Percentiles rank a stretch among this genome's conserved stretches.
phyloP scores from a whole-genome alignment of 2,113 vertebrate species.

The Megaceryle maxima region DNA sequence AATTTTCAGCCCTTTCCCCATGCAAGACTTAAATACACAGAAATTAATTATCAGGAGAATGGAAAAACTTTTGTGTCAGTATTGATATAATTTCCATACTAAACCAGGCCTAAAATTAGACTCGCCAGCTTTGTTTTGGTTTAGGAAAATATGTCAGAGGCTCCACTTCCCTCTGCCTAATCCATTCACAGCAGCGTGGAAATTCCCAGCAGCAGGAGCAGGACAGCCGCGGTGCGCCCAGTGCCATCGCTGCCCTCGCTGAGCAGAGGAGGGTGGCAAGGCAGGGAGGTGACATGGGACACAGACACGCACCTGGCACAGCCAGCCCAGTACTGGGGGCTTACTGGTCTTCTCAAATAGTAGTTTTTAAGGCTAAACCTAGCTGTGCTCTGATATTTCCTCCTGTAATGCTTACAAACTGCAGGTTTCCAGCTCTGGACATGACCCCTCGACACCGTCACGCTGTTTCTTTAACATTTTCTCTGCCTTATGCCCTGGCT shows the following conservation, averaged over 20 bases:
- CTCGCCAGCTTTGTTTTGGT: constrained; percentile 36
- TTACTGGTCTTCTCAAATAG: background rate
- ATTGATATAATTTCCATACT: constrained; percentile 11
- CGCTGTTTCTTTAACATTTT: background rate
- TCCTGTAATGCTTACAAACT: background rate
- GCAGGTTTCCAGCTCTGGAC: background rate
- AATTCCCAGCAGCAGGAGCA: constrained; percentile 24
- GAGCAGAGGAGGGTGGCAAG: background rate
- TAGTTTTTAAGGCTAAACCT: background rate
- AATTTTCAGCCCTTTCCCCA: background rate
- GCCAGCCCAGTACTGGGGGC: background rate
- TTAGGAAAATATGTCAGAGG: constrained; percentile 26
- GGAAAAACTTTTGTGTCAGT: background rate
- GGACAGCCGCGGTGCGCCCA: accelerated
- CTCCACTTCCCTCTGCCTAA: background rate
- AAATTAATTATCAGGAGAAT: background rate
- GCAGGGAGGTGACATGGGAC: accelerated
- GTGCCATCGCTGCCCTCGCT: background rate
- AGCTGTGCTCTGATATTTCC: background rate
- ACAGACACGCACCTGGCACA: background rate
- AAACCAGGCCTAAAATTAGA: constrained; percentile 50
- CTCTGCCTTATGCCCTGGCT: accelerated
- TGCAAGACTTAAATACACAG: background rate
- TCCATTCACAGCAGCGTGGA: background rate
- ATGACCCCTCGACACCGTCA: accelerated